These are phyloP conservation scores for Zaprionus vittiger DNA, from an alignment of 1,140 invertebrate genomes.

Conservation along the genomic window DNA sequence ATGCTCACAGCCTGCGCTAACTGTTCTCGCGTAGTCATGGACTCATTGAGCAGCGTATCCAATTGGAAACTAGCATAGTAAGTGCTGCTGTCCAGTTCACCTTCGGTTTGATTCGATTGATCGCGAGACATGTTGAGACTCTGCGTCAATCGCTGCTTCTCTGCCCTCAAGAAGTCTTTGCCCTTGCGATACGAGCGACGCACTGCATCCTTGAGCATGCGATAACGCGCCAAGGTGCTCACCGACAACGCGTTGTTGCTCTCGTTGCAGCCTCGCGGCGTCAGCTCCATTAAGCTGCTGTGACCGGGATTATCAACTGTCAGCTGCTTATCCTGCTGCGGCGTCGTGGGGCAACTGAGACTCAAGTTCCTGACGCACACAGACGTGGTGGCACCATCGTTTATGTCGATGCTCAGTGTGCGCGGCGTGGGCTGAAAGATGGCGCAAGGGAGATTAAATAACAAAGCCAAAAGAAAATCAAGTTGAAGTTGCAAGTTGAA, in stretches of 20 bases:
- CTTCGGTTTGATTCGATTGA: slow-evolving; percentile 58
- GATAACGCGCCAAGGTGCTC: slow-evolving; percentile 63
- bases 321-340: slow-evolving; percentile 49
- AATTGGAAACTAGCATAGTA: slow-evolving; percentile 66
- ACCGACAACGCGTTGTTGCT: slow-evolving; percentile 56
- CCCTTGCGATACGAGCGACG: slow-evolving; percentile 76
- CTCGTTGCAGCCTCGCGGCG: slow-evolving; percentile 37
- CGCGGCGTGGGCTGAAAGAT: slow-evolving; percentile 58
- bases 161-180: slow-evolving; percentile 62
- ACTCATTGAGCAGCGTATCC: slow-evolving; percentile 62
- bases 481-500: slow-evolving; percentile 30
- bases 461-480: neutral
- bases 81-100: slow-evolving; percentile 55
- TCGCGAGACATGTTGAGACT: slow-evolving; percentile 53
- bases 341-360: slow-evolving; percentile 71
- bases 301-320: slow-evolving; percentile 14
- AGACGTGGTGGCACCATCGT: slow-evolving; percentile 31
- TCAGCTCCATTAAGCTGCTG: slow-evolving; percentile 53
- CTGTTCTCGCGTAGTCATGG: slow-evolving; percentile 64
- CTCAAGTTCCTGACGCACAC: slow-evolving; percentile 39
- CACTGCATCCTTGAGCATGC: slow-evolving; percentile 68
- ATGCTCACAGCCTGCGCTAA: slow-evolving; percentile 74
- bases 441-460: slow-evolving; percentile 36
- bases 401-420: slow-evolving; percentile 62
- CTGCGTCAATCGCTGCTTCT: slow-evolving; percentile 61